phyloP scores from a whole-genome alignment of 2,888 invertebrate species.

The Andrena fulva region DNA sequence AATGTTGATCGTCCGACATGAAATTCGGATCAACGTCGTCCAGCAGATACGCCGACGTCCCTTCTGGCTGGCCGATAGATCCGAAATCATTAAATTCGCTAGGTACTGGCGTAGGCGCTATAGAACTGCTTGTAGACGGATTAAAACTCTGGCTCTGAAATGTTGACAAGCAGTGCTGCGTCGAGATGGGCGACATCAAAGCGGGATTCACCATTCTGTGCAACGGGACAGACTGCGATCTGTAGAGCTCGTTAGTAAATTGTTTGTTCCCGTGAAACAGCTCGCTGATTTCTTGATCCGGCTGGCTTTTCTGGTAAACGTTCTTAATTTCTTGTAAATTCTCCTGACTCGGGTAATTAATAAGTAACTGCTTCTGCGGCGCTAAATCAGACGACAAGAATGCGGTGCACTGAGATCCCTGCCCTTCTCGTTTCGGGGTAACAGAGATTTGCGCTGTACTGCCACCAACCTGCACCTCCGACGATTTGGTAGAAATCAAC shows the following conservation, averaged over 20 bases:
- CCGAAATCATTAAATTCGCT: slow-evolving; percentile 91
- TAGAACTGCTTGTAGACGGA: slow-evolving; percentile 87
- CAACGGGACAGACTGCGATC: slow-evolving; percentile 93
- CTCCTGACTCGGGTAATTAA: slow-evolving; percentile 83
- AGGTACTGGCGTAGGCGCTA: slow-evolving; percentile 89
- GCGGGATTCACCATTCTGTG: slow-evolving; percentile 86
- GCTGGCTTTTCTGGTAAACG: slow-evolving; percentile 76
- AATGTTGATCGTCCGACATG: slow-evolving; percentile 78
- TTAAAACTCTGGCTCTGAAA: slow-evolving; percentile 79
- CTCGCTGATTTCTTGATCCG: slow-evolving; percentile 87
- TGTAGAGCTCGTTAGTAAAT: slow-evolving; percentile 83
- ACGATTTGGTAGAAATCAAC: slow-evolving; percentile 73
- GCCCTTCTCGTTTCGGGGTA: slow-evolving; percentile 61
- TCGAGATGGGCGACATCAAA: slow-evolving; percentile 83
- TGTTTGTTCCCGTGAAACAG: slow-evolving; percentile 87
- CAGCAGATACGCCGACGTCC: slow-evolving; percentile 84
- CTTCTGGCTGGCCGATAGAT: slow-evolving; percentile 87
- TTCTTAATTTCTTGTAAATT: slow-evolving; percentile 81
- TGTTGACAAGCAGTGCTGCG: slow-evolving; percentile 74
- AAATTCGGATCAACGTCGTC: slow-evolving; percentile 81
- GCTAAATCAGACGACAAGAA: slow-evolving; percentile 75
- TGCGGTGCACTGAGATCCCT: slow-evolving; percentile 64
- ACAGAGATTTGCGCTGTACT: slow-evolving; percentile 58
- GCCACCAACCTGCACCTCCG: slow-evolving; percentile 75
- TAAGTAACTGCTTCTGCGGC: slow-evolving; percentile 81